phyloP scores from a whole-genome alignment of 2,888 invertebrate genomes.

The Apeira syringaria region DNA sequence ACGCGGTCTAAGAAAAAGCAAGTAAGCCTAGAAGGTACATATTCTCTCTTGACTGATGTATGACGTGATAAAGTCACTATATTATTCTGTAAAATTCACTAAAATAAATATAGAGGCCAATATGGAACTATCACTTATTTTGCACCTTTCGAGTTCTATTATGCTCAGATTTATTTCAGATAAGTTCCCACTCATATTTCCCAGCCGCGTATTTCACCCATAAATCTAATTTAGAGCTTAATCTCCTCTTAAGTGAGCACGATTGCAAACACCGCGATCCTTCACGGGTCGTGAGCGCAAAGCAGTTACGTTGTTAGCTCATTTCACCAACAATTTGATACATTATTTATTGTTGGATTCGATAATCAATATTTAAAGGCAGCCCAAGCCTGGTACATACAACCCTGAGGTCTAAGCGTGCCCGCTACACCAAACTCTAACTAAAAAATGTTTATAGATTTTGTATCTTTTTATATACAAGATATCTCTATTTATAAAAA shows the following conservation, averaged over 20 bases:
- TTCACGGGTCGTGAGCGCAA: constrained; percentile 34
- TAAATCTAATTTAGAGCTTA: constrained; percentile 27
- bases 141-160: neutral
- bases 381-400: no score
- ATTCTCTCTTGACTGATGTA: no score
- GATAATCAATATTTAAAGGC: constrained; percentile 19
- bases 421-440: no score
- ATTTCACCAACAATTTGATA: constrained; percentile 42
- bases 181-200: constrained; percentile 16
- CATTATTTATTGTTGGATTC: constrained; percentile 31
- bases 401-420: no score
- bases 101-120: no score
- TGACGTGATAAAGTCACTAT: no score
- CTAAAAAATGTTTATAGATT: no score
- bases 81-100: no score
- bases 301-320: constrained; percentile 31
- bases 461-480: no score
- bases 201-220: constrained; percentile 11
- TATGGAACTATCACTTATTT: neutral
- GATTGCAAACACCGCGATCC: constrained; percentile 38
- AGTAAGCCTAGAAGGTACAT: no score
- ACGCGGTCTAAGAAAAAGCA: no score
- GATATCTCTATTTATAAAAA: no score
- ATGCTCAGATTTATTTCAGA: constrained; percentile 9
- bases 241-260: constrained; percentile 27